Conservation (phyloP, 2,888 invertebrate genomes). For the Frankliniella intonsa region DNA sequence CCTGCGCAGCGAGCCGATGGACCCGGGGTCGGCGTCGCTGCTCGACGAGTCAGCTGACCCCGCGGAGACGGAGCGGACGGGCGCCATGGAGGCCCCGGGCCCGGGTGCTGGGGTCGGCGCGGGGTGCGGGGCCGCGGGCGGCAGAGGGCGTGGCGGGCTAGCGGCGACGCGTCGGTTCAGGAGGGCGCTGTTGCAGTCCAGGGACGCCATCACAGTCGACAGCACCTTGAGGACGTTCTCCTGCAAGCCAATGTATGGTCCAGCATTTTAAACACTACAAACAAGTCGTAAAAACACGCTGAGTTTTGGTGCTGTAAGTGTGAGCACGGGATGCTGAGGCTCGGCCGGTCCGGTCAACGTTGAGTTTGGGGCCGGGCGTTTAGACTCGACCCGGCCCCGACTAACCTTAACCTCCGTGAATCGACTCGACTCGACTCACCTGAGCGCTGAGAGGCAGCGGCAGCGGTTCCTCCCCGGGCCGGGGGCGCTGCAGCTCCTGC, state of each 20-base stretch:
- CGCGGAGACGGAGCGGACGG: neutral
- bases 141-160: neutral
- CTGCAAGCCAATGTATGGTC: neutral
- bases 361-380: too few relatives aligned
- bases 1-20: neutral
- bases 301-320: neutral
- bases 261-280: too few relatives aligned
- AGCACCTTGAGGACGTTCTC: neutral
- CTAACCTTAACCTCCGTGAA: too few relatives aligned
- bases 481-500: neutral
- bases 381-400: too few relatives aligned
- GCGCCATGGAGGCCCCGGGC: neutral
- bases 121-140: neutral
- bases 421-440: too few relatives aligned
- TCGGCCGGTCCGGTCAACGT: neutral
- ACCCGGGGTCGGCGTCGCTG: neutral
- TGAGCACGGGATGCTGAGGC: neutral
- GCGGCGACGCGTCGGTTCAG: neutral
- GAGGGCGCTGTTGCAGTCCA: neutral
- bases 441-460: too few relatives aligned
- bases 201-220: neutral
- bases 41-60: neutral
- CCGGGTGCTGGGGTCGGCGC: neutral
- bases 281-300: too few relatives aligned
- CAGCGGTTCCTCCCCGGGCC: too few relatives aligned